phyloP scores from a whole-genome alignment of 2,888 invertebrate genomes.

The Pantelozetes paolii region DNA sequence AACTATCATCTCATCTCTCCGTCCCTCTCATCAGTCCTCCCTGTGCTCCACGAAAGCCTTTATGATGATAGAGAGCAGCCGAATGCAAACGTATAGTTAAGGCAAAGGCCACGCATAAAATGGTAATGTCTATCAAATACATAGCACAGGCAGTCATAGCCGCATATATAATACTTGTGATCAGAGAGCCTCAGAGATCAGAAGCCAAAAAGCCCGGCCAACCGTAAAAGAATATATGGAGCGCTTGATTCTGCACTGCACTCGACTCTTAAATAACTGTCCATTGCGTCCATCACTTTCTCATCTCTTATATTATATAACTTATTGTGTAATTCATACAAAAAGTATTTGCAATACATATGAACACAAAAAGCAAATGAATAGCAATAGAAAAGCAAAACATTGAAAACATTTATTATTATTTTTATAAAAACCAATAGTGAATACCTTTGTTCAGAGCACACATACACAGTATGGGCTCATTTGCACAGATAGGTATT shows the following conservation, averaged over 20 bases:
- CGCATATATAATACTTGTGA: background rate
- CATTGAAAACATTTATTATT: constrained; percentile 1
- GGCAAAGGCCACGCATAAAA: constrained; percentile 25
- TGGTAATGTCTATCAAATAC: constrained; percentile 24
- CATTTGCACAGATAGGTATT: constrained; percentile 7
- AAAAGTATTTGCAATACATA: background rate
- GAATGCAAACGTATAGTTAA: constrained; percentile 28
- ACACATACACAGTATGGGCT: background rate
- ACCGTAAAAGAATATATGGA: constrained; percentile 32
- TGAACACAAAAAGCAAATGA: background rate
- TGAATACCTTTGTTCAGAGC: too few relatives aligned
- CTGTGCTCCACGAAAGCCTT: background rate
- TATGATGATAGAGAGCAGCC: constrained; percentile 28
- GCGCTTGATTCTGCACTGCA: constrained; percentile 5
- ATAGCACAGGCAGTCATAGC: background rate
- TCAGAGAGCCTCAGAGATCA: constrained; percentile 13
- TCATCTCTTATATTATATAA: constrained; percentile 30
- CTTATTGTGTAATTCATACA: constrained; percentile 23
- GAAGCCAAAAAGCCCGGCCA: constrained; percentile 21
- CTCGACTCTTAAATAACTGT: constrained; percentile 26
- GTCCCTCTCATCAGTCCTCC: background rate
- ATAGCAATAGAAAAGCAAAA: background rate
- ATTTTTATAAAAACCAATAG: background rate
- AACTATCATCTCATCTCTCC: background rate
- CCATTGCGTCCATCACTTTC: constrained; percentile 21